Evolutionary conservation across 2,797 vertebrate species (phyloP).

Genomic region (Aldrovandia affinis): DNA sequence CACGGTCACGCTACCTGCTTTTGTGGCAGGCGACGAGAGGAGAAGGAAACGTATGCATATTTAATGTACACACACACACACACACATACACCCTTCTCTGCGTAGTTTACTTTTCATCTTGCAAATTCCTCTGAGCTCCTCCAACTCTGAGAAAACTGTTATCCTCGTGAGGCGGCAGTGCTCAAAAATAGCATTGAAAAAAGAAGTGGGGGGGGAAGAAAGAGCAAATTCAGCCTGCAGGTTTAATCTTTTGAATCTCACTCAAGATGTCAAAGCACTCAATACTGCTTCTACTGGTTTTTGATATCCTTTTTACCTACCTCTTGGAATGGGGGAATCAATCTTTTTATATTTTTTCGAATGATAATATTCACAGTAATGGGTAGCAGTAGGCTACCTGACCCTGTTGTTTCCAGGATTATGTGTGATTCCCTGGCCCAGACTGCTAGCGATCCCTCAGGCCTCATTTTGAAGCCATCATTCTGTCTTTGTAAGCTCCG

Average conservation of each 20-base stretch:
- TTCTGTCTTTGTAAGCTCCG: constrained; percentile 34
- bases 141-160: constrained; percentile 10
- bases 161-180: background rate
- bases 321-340: background rate
- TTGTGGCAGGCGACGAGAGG: constrained; percentile 41
- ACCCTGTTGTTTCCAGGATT: background rate
- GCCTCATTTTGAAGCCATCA: constrained; percentile 39
- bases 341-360: background rate
- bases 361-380: constrained; percentile 3
- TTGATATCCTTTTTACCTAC: background rate
- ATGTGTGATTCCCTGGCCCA: constrained; percentile 14
- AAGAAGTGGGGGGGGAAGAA: background rate
- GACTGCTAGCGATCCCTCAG: constrained; percentile 15
- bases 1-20: constrained; percentile 51
- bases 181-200: constrained; percentile 13
- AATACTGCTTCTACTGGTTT: background rate
- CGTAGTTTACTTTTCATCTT: constrained; percentile 38
- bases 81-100: constrained; percentile 1
- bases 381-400: background rate
- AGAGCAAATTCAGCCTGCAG: constrained; percentile 4
- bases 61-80: constrained; percentile 40
- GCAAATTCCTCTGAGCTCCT: constrained; percentile 16
- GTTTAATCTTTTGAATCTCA: constrained; percentile 18
- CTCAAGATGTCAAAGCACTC: constrained; percentile 12
- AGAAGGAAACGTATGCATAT: constrained; percentile 47